Evolutionary conservation across 2,113 vertebrate species (phyloP).

Genomic region (Phalacrocorax brasilianus): DNA sequence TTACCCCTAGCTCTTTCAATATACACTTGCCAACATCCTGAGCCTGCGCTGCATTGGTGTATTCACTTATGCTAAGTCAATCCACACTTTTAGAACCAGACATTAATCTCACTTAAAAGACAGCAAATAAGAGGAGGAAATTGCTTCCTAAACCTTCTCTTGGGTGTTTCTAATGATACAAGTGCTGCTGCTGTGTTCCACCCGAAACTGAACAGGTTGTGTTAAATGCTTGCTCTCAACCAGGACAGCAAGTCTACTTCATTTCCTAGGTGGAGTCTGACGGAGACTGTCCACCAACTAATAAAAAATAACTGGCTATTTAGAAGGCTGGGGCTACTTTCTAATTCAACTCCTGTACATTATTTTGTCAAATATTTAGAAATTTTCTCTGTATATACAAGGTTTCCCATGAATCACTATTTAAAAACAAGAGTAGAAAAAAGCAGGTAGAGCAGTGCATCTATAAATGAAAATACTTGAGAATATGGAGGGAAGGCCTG

Average conservation of each 20-base stretch:
- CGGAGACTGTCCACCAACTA: background rate
- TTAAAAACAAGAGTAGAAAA: background rate
- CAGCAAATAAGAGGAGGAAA: background rate
- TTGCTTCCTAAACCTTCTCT: background rate
- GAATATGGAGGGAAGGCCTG: background rate
- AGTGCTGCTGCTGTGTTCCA: background rate
- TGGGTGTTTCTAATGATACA: background rate
- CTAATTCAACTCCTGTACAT: background rate
- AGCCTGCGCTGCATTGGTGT: accelerated
- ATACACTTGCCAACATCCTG: background rate
- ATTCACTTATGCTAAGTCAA: background rate
- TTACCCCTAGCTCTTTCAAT: background rate
- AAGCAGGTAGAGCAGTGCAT: background rate
- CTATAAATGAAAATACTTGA: background rate
- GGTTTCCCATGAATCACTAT: background rate
- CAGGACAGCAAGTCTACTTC: background rate
- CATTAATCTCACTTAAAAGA: background rate
- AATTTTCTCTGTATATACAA: background rate
- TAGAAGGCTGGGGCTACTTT: background rate
- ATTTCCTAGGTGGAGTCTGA: background rate
- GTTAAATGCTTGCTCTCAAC: background rate
- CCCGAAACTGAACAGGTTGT: background rate
- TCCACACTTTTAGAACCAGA: background rate
- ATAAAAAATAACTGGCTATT: background rate
- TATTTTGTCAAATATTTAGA: background rate